Evolutionary conservation across 2,113 vertebrate species (phyloP).

Genomic region (Cathartes aura): DNA sequence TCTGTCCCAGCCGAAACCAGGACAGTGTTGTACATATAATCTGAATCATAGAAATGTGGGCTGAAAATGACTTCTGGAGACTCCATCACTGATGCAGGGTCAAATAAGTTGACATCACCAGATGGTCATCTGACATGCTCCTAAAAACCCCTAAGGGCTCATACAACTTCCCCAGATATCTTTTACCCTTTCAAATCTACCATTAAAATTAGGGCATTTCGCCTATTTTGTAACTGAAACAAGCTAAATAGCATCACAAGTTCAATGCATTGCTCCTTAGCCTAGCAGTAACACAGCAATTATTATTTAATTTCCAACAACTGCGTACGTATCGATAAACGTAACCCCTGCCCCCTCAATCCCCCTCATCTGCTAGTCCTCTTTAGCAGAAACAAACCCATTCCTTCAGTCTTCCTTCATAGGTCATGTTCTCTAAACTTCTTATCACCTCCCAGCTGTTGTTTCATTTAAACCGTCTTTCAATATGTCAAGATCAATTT

Average conservation of each 20-base stretch:
- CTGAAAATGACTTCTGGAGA: not conserved
- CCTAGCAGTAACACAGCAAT: not conserved
- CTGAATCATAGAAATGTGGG: not conserved
- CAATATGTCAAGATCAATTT: not conserved
- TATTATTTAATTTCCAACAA: not conserved
- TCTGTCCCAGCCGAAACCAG: too few species aligned
- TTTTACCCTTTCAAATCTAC: not conserved
- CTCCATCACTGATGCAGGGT: not conserved
- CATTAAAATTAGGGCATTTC: not conserved
- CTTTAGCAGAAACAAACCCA: not conserved
- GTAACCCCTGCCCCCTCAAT: not conserved
- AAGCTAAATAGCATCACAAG: not conserved
- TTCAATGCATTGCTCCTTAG: not conserved
- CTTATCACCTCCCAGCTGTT: not conserved
- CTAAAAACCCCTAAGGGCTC: not conserved
- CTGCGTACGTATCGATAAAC: fast-evolving
- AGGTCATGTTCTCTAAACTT: not conserved
- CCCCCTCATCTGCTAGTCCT: not conserved
- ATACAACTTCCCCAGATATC: not conserved
- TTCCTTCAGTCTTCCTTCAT: not conserved
- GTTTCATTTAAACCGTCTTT: not conserved
- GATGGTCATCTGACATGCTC: not conserved
- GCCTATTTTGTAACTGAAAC: not conserved
- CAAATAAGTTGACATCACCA: not conserved
- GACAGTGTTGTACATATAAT: not conserved